A percentile compares a stretch with the other conserved stretches of the same genome.
Evolutionary conservation across 1,140 invertebrate genomes (phyloP).

Genomic region (Riptortus pedestris): DNA sequence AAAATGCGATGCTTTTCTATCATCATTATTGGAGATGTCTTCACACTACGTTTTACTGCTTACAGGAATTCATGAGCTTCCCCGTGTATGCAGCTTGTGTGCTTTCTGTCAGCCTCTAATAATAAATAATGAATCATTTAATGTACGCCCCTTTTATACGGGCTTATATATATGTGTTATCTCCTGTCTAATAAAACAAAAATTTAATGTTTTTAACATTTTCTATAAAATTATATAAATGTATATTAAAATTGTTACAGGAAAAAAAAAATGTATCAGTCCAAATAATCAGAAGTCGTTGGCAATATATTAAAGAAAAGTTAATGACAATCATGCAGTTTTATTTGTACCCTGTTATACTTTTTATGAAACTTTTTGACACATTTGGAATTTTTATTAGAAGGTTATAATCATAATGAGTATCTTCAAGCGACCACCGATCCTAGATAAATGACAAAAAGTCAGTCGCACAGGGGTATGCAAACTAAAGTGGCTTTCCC

Average conservation of each 20-base stretch:
- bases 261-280: not conserved
- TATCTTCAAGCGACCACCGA: too few species aligned
- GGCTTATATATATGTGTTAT: not conserved
- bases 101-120: slow-evolving; percentile 1
- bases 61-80: not conserved
- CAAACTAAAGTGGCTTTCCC: too few species aligned
- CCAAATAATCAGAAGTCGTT: not conserved
- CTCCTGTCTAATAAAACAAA: not conserved
- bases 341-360: too few species aligned
- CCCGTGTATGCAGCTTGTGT: not conserved
- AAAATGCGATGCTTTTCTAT: not conserved
- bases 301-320: not conserved
- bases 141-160: not conserved
- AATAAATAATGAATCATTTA: too few species aligned
- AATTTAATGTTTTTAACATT: slow-evolving; percentile 5
- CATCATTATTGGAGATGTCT: not conserved
- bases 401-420: too few species aligned
- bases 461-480: too few species aligned
- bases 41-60: not conserved
- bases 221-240: slow-evolving; percentile 5
- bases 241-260: slow-evolving; percentile 6
- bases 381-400: too few species aligned
- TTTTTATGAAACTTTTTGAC: too few species aligned
- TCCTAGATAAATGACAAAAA: too few species aligned
- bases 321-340: too few species aligned